phyloP scores from a whole-genome alignment of 1,140 invertebrate genomes.

The Globodera rostochiensis region DNA sequence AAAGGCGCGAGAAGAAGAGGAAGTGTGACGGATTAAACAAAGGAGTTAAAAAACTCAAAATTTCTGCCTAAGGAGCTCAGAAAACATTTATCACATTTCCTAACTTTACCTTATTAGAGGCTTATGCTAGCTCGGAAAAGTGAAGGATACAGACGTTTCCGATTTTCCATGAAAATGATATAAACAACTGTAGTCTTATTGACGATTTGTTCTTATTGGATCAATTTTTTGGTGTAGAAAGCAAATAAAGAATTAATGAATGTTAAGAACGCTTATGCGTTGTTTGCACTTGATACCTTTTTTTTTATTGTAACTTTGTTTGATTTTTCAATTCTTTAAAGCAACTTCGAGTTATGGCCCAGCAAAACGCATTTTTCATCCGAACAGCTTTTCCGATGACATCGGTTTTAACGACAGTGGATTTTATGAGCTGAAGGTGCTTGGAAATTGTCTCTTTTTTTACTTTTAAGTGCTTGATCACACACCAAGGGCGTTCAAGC shows the following conservation, averaged over 20 bases:
- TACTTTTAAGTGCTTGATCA: slow-evolving; percentile 80
- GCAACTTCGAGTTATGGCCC: neutral
- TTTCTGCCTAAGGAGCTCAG: neutral
- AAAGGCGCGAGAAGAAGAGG: neutral
- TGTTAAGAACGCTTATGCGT: neutral
- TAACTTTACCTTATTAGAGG: too few species aligned
- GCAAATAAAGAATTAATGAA: neutral
- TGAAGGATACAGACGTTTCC: too few species aligned
- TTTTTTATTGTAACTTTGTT: neutral
- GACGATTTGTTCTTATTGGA: neutral
- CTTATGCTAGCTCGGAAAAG: too few species aligned
- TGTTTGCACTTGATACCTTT: neutral
- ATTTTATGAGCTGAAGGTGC: slow-evolving; percentile 81
- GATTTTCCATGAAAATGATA: too few species aligned
- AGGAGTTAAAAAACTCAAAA: neutral
- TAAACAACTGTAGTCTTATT: neutral
- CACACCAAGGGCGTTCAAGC: slow-evolving; percentile 92
- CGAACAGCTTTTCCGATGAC: slow-evolving; percentile 72
- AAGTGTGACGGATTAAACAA: neutral
- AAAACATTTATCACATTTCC: too few species aligned
- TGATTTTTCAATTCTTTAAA: neutral
- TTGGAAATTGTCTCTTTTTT: slow-evolving; percentile 12
- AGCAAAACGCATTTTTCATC: slow-evolving; percentile 19
- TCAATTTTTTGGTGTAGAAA: neutral
- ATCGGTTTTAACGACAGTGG: slow-evolving; percentile 93